Evolutionary conservation across 2,888 invertebrate genomes (phyloP), one percentile per base, ranked within the genome.

Genomic region (Acanthoscelides obtectus): DNA sequence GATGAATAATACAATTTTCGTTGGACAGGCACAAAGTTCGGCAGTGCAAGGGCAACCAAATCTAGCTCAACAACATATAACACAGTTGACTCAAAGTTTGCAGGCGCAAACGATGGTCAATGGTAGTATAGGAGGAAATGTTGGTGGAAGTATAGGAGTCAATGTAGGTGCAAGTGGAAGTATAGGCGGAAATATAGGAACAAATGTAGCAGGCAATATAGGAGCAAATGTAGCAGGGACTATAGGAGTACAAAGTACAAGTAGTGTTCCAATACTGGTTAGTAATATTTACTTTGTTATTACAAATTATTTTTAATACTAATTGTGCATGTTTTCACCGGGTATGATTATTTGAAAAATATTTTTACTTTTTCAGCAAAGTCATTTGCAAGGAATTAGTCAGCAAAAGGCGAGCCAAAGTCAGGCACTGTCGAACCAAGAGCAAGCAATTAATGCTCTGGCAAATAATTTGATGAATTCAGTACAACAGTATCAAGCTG

Each of bases 381-480:
- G 78, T 68, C 81, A 81, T 68, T 73, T 81, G 71, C 80, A 81
- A 72, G 77, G 77, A 22, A 72, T 74, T 19, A 69, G 76, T 19
- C 75, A 75, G 70, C 71, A 72, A 21, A 79, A 79, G 72, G 22
- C 75, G 20, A n/a, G 75, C n/a, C 22, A 8, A 66, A 71, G 74
- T 22, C 79, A 77, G 70, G 71, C 76, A 8, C 70, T 76, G 63
- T 73, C 77, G 0, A 77, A 72, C 67, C 79, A 91, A 89, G 81
- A 83, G 80, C 89, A 91, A 45, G 92, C 92, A 72, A 93, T 94
- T 79, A 93, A 90, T 82, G 94, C 94, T 69, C 89, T 94, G 78
- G 92, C 93, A 74, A 93, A 91, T 75, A 93, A 93, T 82, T 89
- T 94, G 64, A 93, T 93, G 92, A 93, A 94, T 83, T 93, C 93